These are phyloP conservation scores for Drusus annulatus DNA, from an alignment of 1,140 invertebrate genomes.

Conservation along the genomic window DNA sequence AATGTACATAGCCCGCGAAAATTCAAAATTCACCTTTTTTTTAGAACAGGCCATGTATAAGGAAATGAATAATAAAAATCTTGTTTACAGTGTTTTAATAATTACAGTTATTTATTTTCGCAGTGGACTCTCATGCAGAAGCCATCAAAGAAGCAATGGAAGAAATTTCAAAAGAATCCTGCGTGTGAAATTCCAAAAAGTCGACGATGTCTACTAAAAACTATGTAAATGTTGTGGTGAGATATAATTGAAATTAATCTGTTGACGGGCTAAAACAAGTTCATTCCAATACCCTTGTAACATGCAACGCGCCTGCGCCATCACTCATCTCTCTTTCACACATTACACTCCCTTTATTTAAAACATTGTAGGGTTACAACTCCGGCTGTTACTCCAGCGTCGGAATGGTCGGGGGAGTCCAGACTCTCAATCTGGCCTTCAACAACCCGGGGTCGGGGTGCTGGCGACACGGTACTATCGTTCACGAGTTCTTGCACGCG, in stretches of 20 bases:
- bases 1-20: no score
- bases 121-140: neutral
- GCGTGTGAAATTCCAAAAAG: neutral
- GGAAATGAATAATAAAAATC: no score
- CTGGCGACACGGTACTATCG: slow-evolving; percentile 72
- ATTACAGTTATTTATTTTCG: neutral
- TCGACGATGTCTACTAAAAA: neutral
- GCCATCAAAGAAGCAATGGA: neutral
- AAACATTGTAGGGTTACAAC: slow-evolving; percentile 64
- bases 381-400: slow-evolving; percentile 72
- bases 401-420: slow-evolving; percentile 68
- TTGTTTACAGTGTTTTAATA: no score
- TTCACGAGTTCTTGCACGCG: slow-evolving; percentile 80
- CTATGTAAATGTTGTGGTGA: neutral
- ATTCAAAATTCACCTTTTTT: no score
- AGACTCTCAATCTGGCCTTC: slow-evolving; percentile 69
- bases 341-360: no score
- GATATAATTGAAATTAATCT: neutral
- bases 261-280: no score
- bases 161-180: neutral
- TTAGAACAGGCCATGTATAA: no score
- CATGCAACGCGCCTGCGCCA: no score
- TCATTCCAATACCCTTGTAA: no score
- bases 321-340: no score
- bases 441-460: slow-evolving; percentile 69